Base-by-base conservation (phyloP, 1,140 invertebrate species). In the Eueides isabella region DNA sequence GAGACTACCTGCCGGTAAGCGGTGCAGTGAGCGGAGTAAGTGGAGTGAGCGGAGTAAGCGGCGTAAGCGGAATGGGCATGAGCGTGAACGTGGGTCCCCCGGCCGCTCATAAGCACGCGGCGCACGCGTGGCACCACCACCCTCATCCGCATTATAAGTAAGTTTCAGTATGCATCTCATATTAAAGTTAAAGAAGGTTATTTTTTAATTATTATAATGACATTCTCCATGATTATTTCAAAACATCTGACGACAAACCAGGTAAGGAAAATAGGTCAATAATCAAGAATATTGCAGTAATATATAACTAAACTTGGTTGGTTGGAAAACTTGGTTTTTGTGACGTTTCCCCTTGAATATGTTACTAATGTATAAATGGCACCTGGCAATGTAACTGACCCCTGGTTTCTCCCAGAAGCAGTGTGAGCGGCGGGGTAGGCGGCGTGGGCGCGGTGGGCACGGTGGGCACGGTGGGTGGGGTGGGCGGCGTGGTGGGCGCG, bases 121-220 rank as follows among this genome's bases (percentile, higher is more conserved):
- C 85, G 6, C 84, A 87, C 84, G 85, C 85, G 19, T 90, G 87
- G 89, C 88, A 90, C 64, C 89, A 89, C 48, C 90, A 92, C 63
- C 87, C 90, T 23, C 89, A 92, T 61, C 75, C 87, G 28, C 88
- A 92, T 71, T 91, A 92, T 78, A 92, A 91, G 90, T 90, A 14
- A 82, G 84, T 78, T 30, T 23, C n/a, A 1, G 5, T 6, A 9
- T 38, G n/a, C n/a, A n/a, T n/a, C n/a, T n/a, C n/a, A n/a, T n/a
- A n/a, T n/a, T n/a, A n/a, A n/a, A n/a, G n/a, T n/a, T n/a, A n/a
- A n/a, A n/a, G n/a, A n/a, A n/a, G n/a, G n/a, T n/a, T n/a, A n/a
- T n/a, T n/a, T n/a, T n/a, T n/a, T n/a, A n/a, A n/a, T n/a, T n/a
- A n/a, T n/a, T n/a, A n/a, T n/a, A n/a, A n/a, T n/a, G n/a, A n/a